Conservation (phyloP, 1,140 invertebrate species). For the Drosophila fuyamai region DNA sequence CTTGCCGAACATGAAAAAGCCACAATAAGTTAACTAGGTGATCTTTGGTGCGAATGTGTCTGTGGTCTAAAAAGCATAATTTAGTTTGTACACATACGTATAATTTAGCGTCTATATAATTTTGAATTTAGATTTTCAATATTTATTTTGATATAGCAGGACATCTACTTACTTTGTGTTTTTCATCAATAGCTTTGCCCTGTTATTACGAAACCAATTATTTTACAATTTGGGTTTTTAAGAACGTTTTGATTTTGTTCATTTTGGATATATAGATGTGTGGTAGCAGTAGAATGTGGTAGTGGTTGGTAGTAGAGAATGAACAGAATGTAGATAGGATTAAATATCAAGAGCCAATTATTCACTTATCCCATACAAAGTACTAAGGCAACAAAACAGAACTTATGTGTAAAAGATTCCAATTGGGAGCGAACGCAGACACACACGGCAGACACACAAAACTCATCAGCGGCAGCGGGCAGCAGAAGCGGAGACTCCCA, state of each 20-base stretch:
- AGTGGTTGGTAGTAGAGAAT: slow-evolving; percentile 64
- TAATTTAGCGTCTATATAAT: slow-evolving; percentile 47
- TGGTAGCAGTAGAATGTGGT: slow-evolving; percentile 54
- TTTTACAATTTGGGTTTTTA: slow-evolving; percentile 53
- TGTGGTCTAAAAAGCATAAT: slow-evolving; percentile 62
- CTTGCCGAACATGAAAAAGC: slow-evolving; percentile 35
- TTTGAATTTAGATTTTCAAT: slow-evolving; percentile 40
- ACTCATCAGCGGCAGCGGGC: slow-evolving; percentile 49
- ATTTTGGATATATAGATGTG: slow-evolving; percentile 26
- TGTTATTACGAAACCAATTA: slow-evolving; percentile 73
- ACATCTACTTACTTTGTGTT: slow-evolving; percentile 82
- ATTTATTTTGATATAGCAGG: slow-evolving; percentile 44
- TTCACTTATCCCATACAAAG: slow-evolving; percentile 56
- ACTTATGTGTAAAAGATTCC: slow-evolving; percentile 37
- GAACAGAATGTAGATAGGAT: slow-evolving; percentile 60
- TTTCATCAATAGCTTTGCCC: slow-evolving; percentile 84
- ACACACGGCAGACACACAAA: slow-evolving; percentile 69
- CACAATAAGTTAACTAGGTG: slow-evolving; percentile 39
- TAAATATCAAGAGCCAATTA: slow-evolving; percentile 68
- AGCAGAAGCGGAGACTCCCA: slow-evolving; percentile 19
- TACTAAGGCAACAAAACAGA: slow-evolving; percentile 38
- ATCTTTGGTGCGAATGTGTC: slow-evolving; percentile 45
- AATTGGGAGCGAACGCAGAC: slow-evolving; percentile 67
- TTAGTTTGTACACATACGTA: slow-evolving; percentile 47
- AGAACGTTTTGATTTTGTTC: slow-evolving; percentile 27